Base-by-base conservation (phyloP, 2,113 vertebrate genomes). In the Gymnocephalus cernua region DNA sequence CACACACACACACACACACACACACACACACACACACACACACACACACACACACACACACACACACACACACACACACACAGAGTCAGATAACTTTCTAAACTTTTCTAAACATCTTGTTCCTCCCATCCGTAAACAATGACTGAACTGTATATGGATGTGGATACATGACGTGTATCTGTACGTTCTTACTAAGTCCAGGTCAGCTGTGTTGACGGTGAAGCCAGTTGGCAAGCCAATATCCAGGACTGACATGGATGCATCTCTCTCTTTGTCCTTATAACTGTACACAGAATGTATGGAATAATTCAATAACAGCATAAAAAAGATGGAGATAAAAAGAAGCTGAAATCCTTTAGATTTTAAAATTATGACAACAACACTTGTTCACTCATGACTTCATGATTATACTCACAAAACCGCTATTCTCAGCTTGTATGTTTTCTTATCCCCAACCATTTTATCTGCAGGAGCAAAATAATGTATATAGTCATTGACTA, bases 141-240 rank as follows among this genome's bases (percentile, higher is more conserved):
- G 32, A 32, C 32, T 32, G 5, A 32, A 32, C 4, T 32, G 29
- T 32, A 32, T 32, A 4, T 29, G 29, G 29, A 29, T 29, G 29
- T 29, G 29, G 29, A 29, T 29, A 29, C 29, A 29, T 29, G 29
- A 29, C 29, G 0, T 73, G 44, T 48, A 2, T 47, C 7, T 47
- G 1, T 4, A 4, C 4, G 3, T 29, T 78, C 85, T 76, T 86
- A 96, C 95, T 66, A 62, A 29, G 69, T 85, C 19, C 64, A 96
- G 86, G 69, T 96, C 95, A 0, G 80, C 62, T n/a, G 63, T 74
- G 44, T 95, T 83, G 11, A 53, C 71, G 14, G 89, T 87, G 85
- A 94, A 96, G 56, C 95, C 95, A 0, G 95, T 96, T 54, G 96
- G 89, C 68, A 96, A 44, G 27, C 93, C 90, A 4, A 96, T 83